Evolutionary conservation across 37 sponge, comb jelly and placozoan genomes (phyloP), one percentile per base, ranked within the genome.

Genomic region (Spongilla lacustris): DNA sequence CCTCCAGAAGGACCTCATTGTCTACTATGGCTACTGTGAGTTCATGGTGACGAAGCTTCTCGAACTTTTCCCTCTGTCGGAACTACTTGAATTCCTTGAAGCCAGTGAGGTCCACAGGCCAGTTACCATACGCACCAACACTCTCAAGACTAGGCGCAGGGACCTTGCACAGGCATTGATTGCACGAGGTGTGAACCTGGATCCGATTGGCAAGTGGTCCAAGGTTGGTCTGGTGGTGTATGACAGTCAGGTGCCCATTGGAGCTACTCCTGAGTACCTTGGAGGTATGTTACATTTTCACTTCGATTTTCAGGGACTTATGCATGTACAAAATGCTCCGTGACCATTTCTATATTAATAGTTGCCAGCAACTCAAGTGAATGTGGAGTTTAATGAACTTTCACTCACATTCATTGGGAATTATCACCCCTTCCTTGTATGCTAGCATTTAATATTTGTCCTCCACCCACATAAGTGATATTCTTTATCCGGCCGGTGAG

Each of bases 191-290:
- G 99, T 99, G 27, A 99, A 99, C 73, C 89, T 99, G 8, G 99
- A 99, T 79, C 99, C 99, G 14, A 88, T 99, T 71, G 99, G 99
- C 12, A 86, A 90, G 67, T 99, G 99, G 99, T 96, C 96, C 21
- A 94, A 98, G 81, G 99, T 98, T 9, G 99, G 99, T 24, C 83
- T 99, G 68, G 97, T 99, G 23, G 89, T 99, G 73, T 99, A 97
- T 69, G 94, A 97, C 82, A 95, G 98, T 76, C 79, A 82, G 28
- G 99, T 99, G 4, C 99, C 99, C 0, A 93, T 98, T 36, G 99
- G 99, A 71, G 99, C 99, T 78, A 99, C 99, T 2, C 97, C 99
- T 0, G 99, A 99, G 76, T 99, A 99, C 75, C 93, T 99, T 2
- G 96, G 58, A 17, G 58, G 58, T 58, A 17, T 17, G 58, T 17